phyloP scores from a whole-genome alignment of 2,888 invertebrate species.

The Pyralis farinalis region DNA sequence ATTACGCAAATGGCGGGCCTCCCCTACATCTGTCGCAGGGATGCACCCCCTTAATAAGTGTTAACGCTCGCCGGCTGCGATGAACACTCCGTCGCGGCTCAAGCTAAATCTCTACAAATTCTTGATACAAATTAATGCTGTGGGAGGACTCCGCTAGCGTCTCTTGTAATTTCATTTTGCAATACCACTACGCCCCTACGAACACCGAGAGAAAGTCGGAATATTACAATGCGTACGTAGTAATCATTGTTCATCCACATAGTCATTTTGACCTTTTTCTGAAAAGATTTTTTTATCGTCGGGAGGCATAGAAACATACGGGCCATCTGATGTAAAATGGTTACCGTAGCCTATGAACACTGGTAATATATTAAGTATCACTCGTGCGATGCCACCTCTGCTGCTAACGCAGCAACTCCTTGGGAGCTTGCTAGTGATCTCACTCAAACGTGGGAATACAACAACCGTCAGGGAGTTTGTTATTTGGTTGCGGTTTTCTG shows the following conservation, averaged over 20 bases:
- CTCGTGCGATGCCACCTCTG: too few relatives aligned
- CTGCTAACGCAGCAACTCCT: too few relatives aligned
- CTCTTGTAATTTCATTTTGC: slow-evolving; percentile 73
- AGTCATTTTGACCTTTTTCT: too few relatives aligned
- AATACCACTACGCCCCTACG: slow-evolving; percentile 45
- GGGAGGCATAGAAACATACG: too few relatives aligned
- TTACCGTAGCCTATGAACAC: too few relatives aligned
- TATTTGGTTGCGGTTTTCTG: too few relatives aligned
- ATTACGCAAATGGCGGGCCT: slow-evolving; percentile 79
- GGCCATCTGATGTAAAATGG: too few relatives aligned
- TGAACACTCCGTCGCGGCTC: slow-evolving; percentile 70
- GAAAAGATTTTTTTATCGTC: too few relatives aligned
- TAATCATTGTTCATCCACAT: background rate
- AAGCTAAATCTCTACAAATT: slow-evolving; percentile 80
- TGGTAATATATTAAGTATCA: too few relatives aligned
- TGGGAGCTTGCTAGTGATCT: too few relatives aligned
- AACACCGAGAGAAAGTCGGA: slow-evolving; percentile 14
- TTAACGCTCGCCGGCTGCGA: slow-evolving; percentile 78
- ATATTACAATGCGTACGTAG: background rate
- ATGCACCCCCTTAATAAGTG: slow-evolving; percentile 81
- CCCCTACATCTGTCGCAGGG: slow-evolving; percentile 80
- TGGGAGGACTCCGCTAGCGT: slow-evolving; percentile 57
- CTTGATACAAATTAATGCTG: slow-evolving; percentile 79
- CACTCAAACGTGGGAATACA: too few relatives aligned
- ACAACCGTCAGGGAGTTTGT: too few relatives aligned